Conservation (phyloP, 2,888 invertebrate genomes). For the Smittia aterrima region DNA sequence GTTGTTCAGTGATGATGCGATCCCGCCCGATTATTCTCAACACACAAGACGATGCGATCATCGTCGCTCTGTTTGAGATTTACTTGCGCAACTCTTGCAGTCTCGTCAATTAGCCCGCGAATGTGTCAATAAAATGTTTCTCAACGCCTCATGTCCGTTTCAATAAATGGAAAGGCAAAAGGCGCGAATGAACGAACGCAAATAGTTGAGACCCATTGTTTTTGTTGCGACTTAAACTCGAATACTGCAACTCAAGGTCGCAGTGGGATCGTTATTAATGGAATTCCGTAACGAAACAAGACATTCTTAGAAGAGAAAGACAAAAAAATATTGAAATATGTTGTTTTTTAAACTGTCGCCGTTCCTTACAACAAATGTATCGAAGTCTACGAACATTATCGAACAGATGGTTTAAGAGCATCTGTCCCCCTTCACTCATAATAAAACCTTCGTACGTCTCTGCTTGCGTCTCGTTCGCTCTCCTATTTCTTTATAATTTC, state of each 20-base stretch:
- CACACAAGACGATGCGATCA: background rate
- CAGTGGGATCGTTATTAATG: slow-evolving; percentile 26
- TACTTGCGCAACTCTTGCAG: background rate
- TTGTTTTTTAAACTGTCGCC: slow-evolving; percentile 24
- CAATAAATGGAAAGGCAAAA: background rate
- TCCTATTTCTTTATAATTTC: background rate
- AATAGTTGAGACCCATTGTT: too few species aligned
- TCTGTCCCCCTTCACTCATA: slow-evolving; percentile 40
- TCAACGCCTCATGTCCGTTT: background rate
- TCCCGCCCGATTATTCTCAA: background rate
- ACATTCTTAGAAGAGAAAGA: slow-evolving; percentile 27
- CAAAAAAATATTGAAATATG: slow-evolving; percentile 23
- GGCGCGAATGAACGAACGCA: too few species aligned
- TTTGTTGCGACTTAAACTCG: background rate
- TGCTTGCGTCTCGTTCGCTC: background rate
- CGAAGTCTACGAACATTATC: slow-evolving; percentile 1
- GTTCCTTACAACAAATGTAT: background rate
- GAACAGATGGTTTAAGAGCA: slow-evolving; percentile 35
- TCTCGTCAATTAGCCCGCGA: slow-evolving; percentile 2
- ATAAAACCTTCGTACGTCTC: background rate
- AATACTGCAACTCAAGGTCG: slow-evolving; percentile 32
- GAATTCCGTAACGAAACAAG: slow-evolving; percentile 27
- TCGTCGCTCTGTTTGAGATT: background rate
- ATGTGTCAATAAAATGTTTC: slow-evolving; percentile 10
- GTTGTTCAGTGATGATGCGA: slow-evolving; percentile 14